Conservation (phyloP, 2,113 vertebrate genomes). For the Vombatus ursinus region DNA sequence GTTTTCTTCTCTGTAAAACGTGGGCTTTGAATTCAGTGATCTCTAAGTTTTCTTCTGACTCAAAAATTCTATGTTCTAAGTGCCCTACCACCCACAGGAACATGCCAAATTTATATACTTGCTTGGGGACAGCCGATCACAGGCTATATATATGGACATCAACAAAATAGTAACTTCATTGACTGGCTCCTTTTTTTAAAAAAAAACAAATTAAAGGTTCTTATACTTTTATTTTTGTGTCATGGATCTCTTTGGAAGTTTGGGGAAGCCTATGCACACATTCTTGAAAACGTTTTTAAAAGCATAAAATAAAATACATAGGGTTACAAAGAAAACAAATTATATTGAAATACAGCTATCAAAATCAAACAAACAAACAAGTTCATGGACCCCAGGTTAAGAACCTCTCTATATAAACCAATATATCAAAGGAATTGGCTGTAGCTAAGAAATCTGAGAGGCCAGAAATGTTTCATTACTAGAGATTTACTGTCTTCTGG, state of each 20-base stretch:
- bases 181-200: neutral
- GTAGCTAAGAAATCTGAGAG: slow-evolving; percentile 23
- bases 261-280: neutral
- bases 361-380: neutral
- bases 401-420: neutral
- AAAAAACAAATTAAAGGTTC: neutral
- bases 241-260: neutral
- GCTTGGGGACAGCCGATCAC: neutral
- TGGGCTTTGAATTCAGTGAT: neutral
- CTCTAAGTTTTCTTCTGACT: neutral
- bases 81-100: neutral
- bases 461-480: slow-evolving; percentile 28
- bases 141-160: neutral
- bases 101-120: slow-evolving; percentile 16
- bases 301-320: neutral
- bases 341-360: neutral
- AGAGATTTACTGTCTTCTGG: slow-evolving; percentile 43
- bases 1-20: neutral
- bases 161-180: slow-evolving; percentile 55
- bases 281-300: neutral
- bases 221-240: neutral
- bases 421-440: neutral
- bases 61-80: neutral
- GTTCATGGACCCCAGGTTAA: neutral
- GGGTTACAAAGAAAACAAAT: neutral